phyloP scores from a whole-genome alignment of 2,797 vertebrate species.

The Mareca strepera region DNA sequence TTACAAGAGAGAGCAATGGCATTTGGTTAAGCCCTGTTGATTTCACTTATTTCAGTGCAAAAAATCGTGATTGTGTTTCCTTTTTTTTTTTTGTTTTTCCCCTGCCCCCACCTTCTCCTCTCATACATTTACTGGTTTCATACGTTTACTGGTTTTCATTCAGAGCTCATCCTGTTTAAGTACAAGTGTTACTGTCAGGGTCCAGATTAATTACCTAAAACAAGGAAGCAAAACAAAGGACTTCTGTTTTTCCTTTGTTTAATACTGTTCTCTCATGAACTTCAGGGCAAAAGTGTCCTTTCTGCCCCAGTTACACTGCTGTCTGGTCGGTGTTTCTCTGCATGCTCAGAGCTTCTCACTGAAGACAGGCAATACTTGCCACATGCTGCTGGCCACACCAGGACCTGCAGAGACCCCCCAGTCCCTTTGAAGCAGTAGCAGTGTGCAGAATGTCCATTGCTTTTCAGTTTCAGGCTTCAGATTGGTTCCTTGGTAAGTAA shows the following conservation, averaged over 20 bases:
- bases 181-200: not conserved
- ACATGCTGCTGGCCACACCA: not conserved
- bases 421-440: slow-evolving; percentile 19
- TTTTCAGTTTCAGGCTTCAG: slow-evolving; percentile 28
- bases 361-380: not conserved
- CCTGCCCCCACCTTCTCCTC: not conserved
- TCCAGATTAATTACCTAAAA: not conserved
- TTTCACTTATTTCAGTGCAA: not conserved
- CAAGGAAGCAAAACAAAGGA: not conserved
- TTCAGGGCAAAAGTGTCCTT: not conserved
- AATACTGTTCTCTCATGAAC: not conserved
- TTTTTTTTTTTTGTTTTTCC: not conserved
- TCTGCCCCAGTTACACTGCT: not conserved
- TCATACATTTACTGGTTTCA: no score
- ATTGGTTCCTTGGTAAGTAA: not conserved
- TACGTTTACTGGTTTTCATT: not conserved
- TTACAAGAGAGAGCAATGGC: not conserved
- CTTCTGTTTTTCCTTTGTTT: not conserved
- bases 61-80: not conserved
- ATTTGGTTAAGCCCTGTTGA: not conserved
- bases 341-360: not conserved
- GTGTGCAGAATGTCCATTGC: not conserved
- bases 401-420: not conserved
- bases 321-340: not conserved
- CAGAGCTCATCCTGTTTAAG: not conserved